Evolutionary conservation across 2,113 vertebrate species (phyloP), one percentile per base, ranked within the genome.

Genomic region (Tragelaphus strepsiceros): DNA sequence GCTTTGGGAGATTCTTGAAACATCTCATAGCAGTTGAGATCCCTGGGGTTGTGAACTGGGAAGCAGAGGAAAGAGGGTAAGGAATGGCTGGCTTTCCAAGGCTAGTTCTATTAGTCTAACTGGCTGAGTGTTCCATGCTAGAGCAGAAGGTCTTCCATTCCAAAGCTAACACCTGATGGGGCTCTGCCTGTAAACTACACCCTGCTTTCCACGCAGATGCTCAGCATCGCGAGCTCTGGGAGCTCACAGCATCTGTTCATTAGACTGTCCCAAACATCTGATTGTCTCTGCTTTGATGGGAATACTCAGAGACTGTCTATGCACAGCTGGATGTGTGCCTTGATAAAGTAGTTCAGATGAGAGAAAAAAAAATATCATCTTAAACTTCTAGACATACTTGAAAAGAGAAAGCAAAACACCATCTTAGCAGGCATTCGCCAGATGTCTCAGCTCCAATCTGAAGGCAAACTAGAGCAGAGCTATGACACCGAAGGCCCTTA

Each of bases 401-500:
- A 88, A 97, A 87, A 94, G 56, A 71, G 91, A 90, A 96, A 95
- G 82, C 92, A 82, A 91, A 89, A 54, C 46, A 13, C 43, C 14
- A 4, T 32, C 58, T 46, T 46, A 74, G 53, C 92, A 71, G 86
- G 53, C 87, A 0, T 58, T 90, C 3, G 1, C 94, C 96, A 95
- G 93, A 91, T 97, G 97, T 96, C 94, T 96, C 53, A 59, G 90
- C 95, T 98, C 87, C 5, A 12, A 35, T 97, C 91, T 32, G 91
- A 91, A 96, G 84, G 97, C 94, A 93, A 98, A 97, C 62, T 98
- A 85, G 96, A 98, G 94, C 97, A 96, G 10, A 88, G 91, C 64
- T 28, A 15, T 90, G 96, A 87, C 89, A 62, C 90, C 2, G 2
- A 85, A 94, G 96, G 95, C 96, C 98, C 97, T 96, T 74, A 89